Evolutionary conservation across 2,113 vertebrate species (phyloP), one percentile per base, ranked within the genome.

Genomic region (Lipophrys pholis): DNA sequence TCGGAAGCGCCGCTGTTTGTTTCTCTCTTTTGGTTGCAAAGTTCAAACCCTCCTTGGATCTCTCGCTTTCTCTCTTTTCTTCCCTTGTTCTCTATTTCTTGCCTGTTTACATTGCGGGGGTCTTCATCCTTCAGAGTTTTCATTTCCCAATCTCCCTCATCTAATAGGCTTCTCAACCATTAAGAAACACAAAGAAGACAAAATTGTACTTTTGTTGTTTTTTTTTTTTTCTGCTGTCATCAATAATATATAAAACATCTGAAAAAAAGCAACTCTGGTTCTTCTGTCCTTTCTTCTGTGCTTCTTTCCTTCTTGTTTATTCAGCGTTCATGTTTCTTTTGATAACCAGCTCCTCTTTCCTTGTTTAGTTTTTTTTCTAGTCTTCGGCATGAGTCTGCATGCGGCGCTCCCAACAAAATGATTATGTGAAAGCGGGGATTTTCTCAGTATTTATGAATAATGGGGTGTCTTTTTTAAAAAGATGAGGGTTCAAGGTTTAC

Each of bases 191-290:
- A 86, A 70, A 76, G 53, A 89, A 83, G 51, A 84, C 72, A 72
- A 85, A 85, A 78, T 61, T 87, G 85, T 91, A 85, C 73, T 81
- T 82, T 85, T 80, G 56, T n/a, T n/a, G 21, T 30, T 30, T 30
- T 30, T 2, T 89, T 57, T 73, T 86, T 78, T 79, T 73, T 78
- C 84, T 90, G 80, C 88, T 91, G 90, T 88, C 85, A 85, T 90
- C 85, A 76, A 74, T 87, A 87, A 88, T 87, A 86, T 82, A 93
- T 89, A 93, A 92, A 93, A 91, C 67, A 66, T 81, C 68, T 90
- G 50, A 82, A 84, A 89, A 89, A 90, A 90, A 87, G 39, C 7
- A 55, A 7, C 55, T 66, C 53, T 50, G 51, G 68, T 71, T 80
- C 72, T 67, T 73, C 85, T 84, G 56, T 83, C 69, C 48, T 86